Evolutionary conservation across 1,140 invertebrate genomes (phyloP).

Genomic region (Trialeurodes vaporariorum): DNA sequence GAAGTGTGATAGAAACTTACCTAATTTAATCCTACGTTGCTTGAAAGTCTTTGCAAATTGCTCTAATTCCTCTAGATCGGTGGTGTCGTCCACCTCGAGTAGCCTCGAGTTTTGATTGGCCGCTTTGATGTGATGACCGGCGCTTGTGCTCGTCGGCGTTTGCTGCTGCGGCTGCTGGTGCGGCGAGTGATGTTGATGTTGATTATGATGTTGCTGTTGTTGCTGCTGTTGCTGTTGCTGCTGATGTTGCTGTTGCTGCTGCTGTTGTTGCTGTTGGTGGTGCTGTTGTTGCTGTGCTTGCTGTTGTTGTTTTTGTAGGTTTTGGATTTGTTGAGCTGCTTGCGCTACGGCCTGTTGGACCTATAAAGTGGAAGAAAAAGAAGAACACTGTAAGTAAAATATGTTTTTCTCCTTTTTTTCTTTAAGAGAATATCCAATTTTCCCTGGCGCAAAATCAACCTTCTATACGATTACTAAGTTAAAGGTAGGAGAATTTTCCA

Average conservation of each 20-base stretch:
- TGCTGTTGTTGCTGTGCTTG: constrained; percentile 36
- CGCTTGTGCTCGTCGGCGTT: constrained; percentile 19
- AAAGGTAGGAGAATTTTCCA: too few relatives aligned
- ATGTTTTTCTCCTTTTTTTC: too few relatives aligned
- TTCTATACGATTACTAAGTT: too few relatives aligned
- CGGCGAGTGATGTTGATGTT: constrained; percentile 24
- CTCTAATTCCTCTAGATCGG: constrained; percentile 88
- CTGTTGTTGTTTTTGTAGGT: constrained; percentile 61
- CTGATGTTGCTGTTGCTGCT: constrained; percentile 55
- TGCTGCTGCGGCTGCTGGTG: constrained; percentile 22
- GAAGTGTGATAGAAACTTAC: too few relatives aligned
- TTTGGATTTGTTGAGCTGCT: constrained; percentile 69
- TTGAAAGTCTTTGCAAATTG: constrained; percentile 96
- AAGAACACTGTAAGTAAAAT: too few relatives aligned
- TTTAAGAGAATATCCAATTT: too few relatives aligned
- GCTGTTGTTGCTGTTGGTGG: too few relatives aligned
- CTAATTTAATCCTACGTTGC: constrained; percentile 86
- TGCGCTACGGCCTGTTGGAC: constrained; percentile 65
- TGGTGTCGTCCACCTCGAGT: constrained; percentile 80
- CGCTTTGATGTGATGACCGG: constrained; percentile 33
- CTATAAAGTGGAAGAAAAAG: too few relatives aligned
- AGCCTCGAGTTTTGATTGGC: constrained; percentile 35
- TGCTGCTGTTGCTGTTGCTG: constrained; percentile 34
- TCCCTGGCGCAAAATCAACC: too few relatives aligned
- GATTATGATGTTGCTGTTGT: constrained; percentile 17